A percentile compares a stretch with the other conserved stretches of the same genome.
Conservation (phyloP, 2,888 invertebrate genomes). For the Iphiclides podalirius region DNA sequence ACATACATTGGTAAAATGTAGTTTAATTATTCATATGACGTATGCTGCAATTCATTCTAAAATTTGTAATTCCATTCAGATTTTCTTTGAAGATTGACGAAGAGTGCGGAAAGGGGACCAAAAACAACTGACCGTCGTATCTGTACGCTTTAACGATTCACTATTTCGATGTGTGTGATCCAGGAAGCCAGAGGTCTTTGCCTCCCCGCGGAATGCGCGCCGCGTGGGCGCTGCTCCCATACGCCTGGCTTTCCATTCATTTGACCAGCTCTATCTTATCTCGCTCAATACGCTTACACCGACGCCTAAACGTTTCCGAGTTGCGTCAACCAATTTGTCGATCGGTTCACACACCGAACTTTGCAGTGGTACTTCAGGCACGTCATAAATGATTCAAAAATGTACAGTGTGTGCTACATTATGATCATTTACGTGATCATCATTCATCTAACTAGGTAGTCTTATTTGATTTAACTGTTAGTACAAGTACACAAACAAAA, state of each 20-base stretch:
- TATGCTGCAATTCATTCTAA: not conserved
- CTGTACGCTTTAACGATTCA: constrained; percentile 19
- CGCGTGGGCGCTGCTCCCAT: constrained; percentile 62
- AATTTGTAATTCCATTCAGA: no score
- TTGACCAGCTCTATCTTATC: constrained; percentile 77
- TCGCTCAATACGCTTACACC: constrained; percentile 66
- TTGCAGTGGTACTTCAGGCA: no score
- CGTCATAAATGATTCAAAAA: no score
- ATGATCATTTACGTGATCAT: no score
- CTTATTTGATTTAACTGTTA: no score
- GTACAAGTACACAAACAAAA: not conserved
- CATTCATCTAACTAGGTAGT: no score
- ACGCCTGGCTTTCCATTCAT: constrained; percentile 75
- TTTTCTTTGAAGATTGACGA: no score
- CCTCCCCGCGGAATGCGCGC: constrained; percentile 77
- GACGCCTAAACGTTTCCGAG: constrained; percentile 49
- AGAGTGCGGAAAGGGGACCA: not conserved
- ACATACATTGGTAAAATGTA: not conserved
- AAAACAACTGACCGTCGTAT: constrained; percentile 23
- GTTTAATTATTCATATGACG: not conserved
- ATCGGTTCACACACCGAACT: not conserved
- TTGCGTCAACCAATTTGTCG: constrained; percentile 26
- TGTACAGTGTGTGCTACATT: not conserved
- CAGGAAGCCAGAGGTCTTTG: constrained; percentile 77
- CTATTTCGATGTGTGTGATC: constrained; percentile 59